Evolutionary conservation across 1,140 invertebrate genomes (phyloP).

Genomic region (Grapholita molesta): DNA sequence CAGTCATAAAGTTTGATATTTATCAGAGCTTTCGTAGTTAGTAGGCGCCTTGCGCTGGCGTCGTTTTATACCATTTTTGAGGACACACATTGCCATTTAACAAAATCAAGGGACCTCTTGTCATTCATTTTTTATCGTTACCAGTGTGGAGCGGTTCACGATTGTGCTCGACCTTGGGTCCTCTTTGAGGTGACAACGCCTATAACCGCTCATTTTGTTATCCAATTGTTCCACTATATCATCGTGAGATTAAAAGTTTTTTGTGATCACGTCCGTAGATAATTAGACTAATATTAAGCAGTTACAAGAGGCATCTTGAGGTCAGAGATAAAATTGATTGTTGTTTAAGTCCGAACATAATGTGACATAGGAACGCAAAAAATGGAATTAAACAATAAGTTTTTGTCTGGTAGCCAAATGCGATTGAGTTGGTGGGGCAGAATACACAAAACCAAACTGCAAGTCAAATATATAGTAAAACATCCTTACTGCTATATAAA

Average conservation of each 20-base stretch:
- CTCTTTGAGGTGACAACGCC: neutral
- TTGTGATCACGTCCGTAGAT: neutral
- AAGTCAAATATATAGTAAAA: too few relatives aligned
- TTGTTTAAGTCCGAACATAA: neutral
- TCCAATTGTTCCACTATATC: neutral
- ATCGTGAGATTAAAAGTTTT: slow-evolving; percentile 10
- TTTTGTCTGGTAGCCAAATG: neutral
- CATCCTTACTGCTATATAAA: too few relatives aligned
- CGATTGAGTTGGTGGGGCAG: too few relatives aligned
- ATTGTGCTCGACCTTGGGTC: slow-evolving; percentile 4
- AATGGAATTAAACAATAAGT: neutral
- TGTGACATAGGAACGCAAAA: neutral
- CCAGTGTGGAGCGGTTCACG: slow-evolving; percentile 6
- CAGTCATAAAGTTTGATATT: neutral
- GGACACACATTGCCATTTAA: slow-evolving; percentile 48
- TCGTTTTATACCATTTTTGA: slow-evolving; percentile 43
- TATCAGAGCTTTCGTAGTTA: slow-evolving; percentile 4
- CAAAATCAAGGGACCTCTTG: slow-evolving; percentile 37
- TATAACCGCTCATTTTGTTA: neutral
- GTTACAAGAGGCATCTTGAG: neutral
- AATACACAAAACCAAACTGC: too few relatives aligned
- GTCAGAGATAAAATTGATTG: neutral
- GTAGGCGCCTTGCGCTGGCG: slow-evolving; percentile 34
- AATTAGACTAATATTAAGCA: neutral
- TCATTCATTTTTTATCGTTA: slow-evolving; percentile 40